Percentiles rank a stretch among this genome's conserved stretches.
Evolutionary conservation across 2,113 vertebrate genomes (phyloP).

Genomic region (Zosterops japonicus): DNA sequence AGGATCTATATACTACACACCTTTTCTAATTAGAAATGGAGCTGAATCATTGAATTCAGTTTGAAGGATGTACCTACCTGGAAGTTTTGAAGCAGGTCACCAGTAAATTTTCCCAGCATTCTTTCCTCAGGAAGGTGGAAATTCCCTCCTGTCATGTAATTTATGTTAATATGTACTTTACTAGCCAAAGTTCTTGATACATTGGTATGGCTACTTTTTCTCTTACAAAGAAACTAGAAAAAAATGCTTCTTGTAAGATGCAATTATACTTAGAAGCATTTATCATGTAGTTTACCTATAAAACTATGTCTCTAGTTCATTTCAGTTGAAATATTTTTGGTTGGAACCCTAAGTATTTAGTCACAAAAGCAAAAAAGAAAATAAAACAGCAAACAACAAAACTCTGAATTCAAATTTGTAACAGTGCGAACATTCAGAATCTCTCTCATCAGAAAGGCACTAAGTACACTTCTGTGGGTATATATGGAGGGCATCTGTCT

Average conservation of each 20-base stretch:
- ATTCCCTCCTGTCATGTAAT: background rate
- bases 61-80: background rate
- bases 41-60: rapidly evolving
- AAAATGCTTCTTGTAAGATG: background rate
- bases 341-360: background rate
- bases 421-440: background rate
- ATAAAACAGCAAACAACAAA: background rate
- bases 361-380: background rate
- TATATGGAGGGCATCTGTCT: background rate
- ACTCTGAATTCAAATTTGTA: background rate
- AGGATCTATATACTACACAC: background rate
- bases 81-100: background rate
- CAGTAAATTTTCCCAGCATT: background rate
- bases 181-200: background rate
- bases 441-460: background rate
- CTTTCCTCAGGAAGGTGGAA: background rate
- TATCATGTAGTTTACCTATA: background rate
- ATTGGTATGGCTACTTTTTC: background rate
- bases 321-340: background rate
- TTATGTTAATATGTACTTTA: background rate
- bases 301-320: background rate
- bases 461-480: background rate
- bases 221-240: background rate
- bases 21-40: background rate
- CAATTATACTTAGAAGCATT: background rate